These are phyloP conservation scores for Trichonephila clavata DNA, from an alignment of 1,140 invertebrate genomes.

Conservation along the genomic window DNA sequence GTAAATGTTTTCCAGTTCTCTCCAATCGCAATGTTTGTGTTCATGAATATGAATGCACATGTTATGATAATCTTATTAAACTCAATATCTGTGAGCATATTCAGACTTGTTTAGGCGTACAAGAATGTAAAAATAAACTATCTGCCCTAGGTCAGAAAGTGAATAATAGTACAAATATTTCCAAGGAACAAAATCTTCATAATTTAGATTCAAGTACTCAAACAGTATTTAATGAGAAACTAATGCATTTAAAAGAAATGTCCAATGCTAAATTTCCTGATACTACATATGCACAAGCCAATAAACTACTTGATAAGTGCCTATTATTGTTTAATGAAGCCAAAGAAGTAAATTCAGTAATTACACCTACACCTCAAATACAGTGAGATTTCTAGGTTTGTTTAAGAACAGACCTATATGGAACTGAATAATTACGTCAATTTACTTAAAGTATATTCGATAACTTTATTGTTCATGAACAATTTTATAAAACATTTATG, in stretches of 20 bases:
- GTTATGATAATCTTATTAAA: conserved; percentile 53
- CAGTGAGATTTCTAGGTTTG: no score
- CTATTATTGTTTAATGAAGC: not conserved
- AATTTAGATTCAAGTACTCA: not conserved
- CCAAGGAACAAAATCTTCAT: not conserved
- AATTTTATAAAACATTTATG: no score
- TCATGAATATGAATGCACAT: conserved; percentile 55
- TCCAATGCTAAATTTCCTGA: not conserved
- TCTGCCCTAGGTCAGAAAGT: no score
- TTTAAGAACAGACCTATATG: no score
- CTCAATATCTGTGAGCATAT: conserved; percentile 72
- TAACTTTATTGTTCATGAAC: no score
- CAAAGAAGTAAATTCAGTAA: conserved; percentile 7
- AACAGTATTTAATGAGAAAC: not conserved
- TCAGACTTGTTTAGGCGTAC: conserved; percentile 7
- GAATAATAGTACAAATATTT: not conserved
- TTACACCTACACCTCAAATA: not conserved
- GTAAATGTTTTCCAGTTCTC: not conserved
- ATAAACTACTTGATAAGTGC: conserved; percentile 17
- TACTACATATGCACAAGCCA: not conserved
- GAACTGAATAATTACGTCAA: no score
- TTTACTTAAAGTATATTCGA: no score
- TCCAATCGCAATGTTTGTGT: conserved; percentile 54
- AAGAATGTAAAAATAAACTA: not conserved
- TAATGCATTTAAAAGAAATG: conserved; percentile 23